These are phyloP conservation scores for Pycnonotus jocosus DNA, from an alignment of 2,113 vertebrate species.

Conservation along the genomic window DNA sequence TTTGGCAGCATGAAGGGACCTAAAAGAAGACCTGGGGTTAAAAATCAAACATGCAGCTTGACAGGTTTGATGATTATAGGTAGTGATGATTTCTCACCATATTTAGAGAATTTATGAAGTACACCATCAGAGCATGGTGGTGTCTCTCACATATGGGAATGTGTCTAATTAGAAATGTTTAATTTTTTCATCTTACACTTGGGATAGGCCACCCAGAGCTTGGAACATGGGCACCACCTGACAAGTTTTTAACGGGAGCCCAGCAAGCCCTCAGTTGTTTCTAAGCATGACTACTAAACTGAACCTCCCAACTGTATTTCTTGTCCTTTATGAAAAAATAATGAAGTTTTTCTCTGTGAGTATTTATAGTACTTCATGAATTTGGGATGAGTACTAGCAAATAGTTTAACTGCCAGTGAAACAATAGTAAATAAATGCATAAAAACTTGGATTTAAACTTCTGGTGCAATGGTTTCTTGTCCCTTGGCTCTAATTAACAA, in stretches of 20 bases:
- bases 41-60: background rate
- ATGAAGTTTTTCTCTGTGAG: background rate
- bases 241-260: background rate
- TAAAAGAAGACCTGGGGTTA: background rate
- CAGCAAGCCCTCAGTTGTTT: background rate
- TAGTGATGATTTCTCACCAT: background rate
- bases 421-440: slow-evolving; percentile 21
- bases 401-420: slow-evolving; percentile 10
- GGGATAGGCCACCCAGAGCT: background rate
- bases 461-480: background rate
- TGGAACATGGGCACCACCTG: background rate
- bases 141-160: background rate
- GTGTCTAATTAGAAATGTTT: background rate
- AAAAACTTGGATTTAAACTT: background rate
- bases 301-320: background rate
- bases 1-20: background rate
- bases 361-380: slow-evolving; percentile 62
- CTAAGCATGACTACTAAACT: background rate
- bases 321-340: slow-evolving; percentile 49
- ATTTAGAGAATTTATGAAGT: background rate
- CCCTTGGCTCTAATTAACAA: background rate
- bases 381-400: slow-evolving; percentile 43
- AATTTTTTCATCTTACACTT: background rate
- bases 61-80: background rate
- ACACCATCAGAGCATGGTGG: background rate